A percentile compares a stretch with the other conserved stretches of the same genome.
Evolutionary conservation across 2,888 invertebrate genomes (phyloP).

Genomic region (Meandrusa payeni): DNA sequence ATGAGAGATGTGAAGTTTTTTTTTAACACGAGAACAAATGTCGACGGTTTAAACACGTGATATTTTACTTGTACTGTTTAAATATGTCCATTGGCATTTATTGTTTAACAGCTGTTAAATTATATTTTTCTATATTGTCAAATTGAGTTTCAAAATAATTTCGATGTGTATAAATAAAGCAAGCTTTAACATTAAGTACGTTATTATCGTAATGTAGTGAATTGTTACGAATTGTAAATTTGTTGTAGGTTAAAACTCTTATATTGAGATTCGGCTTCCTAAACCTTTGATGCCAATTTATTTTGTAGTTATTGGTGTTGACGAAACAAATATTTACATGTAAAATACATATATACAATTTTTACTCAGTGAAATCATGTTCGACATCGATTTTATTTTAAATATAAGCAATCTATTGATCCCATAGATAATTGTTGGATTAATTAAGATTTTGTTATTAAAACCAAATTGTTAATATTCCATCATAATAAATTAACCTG

Average conservation of each 20-base stretch:
- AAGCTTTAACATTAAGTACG: slow-evolving; percentile 73
- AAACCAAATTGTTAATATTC: background rate
- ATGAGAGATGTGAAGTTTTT: slow-evolving; percentile 1
- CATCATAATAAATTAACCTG: background rate
- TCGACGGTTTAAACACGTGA: slow-evolving; percentile 36
- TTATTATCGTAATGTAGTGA: slow-evolving; percentile 57
- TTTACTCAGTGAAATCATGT: too few relatives aligned
- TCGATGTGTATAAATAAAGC: slow-evolving; percentile 43
- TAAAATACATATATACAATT: background rate
- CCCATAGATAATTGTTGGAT: too few relatives aligned
- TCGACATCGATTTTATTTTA: too few relatives aligned
- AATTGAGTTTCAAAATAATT: slow-evolving; percentile 34
- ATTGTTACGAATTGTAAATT: slow-evolving; percentile 70
- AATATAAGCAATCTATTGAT: too few relatives aligned
- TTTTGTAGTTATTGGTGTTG: slow-evolving; percentile 15
- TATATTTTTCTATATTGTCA: slow-evolving; percentile 37
- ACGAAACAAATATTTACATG: slow-evolving; percentile 17
- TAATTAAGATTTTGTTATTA: too few relatives aligned
- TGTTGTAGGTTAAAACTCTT: slow-evolving; percentile 61
- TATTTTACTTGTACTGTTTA: slow-evolving; percentile 43
- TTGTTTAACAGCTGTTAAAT: slow-evolving; percentile 42
- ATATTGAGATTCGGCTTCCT: slow-evolving; percentile 56
- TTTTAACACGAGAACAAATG: background rate
- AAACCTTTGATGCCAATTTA: slow-evolving; percentile 46
- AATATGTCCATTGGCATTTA: slow-evolving; percentile 57